Conservation (phyloP, 1,140 invertebrate genomes). For the Meloidogyne floridensis region DNA sequence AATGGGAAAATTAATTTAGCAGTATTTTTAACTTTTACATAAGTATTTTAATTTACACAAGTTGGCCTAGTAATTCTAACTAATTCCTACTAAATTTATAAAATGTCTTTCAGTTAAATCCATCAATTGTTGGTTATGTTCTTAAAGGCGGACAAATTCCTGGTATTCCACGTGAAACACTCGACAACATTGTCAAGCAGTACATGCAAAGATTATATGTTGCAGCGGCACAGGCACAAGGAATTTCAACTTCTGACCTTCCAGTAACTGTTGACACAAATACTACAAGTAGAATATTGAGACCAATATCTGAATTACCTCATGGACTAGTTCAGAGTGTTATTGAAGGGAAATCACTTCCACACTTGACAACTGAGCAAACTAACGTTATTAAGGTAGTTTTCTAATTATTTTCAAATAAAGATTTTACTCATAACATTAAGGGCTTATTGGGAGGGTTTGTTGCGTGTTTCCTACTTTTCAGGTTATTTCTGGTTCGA, state of each 20-base stretch:
- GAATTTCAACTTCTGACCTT: conserved; percentile 34
- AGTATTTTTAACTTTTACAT: no score
- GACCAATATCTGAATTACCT: conserved; percentile 52
- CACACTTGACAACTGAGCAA: conserved; percentile 40
- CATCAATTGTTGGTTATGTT: conserved; percentile 55
- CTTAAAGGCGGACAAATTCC: conserved; percentile 61
- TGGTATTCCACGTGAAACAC: conserved; percentile 58
- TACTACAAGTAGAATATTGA: conserved; percentile 44
- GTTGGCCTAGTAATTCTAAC: no score
- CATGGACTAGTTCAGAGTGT: conserved; percentile 43
- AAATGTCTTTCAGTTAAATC: conserved; percentile 37
- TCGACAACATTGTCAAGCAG: conserved; percentile 58
- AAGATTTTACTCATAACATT: no score
- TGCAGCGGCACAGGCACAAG: conserved; percentile 47
- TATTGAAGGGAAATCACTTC: conserved; percentile 51
- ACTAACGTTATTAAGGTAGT: conserved; percentile 53
- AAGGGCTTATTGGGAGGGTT: no score
- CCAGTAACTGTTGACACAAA: conserved; percentile 32
- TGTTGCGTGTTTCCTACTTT: no score
- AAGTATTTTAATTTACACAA: no score
- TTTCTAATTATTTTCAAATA: no score
- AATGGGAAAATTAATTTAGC: not conserved
- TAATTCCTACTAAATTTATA: not conserved
- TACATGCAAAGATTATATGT: conserved; percentile 55
- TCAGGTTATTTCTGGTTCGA: no score